Base-by-base conservation (phyloP, 2,888 invertebrate genomes). In the Tetragonula carbonaria region DNA sequence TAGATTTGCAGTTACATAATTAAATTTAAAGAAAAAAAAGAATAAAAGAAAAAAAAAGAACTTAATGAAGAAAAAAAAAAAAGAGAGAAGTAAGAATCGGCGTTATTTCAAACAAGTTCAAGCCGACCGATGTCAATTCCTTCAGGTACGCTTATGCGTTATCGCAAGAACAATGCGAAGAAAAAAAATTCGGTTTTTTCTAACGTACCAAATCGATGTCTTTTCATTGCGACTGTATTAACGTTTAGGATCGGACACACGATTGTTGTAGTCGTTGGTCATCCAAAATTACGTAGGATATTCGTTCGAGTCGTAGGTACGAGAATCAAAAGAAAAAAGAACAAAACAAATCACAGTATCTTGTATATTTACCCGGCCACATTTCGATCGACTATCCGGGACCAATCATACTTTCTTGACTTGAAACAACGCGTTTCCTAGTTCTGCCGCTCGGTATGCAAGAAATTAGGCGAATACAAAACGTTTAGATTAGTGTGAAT, bases 311-410 rank as follows among this genome's bases (percentile, higher is more conserved):
- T 81, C 68, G 75, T 85, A 85, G 74, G 65, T 74, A 76, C 86
- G 78, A 77, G 67, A 85, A 80, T 75, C 59, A 83, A 84, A 83
- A 82, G n/a, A n/a, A 28, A 28, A 57, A 63, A 18, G 18, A 53
- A 57, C 18, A 70, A 65, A 55, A 68, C 45, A 53, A 62, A 23
- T 75, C 81, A 84, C 74, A 80, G 72, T 85, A 83, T 87, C 81
- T 76, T 86, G 88, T 85, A 84, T 81, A 89, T 83, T 87, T 87
- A 90, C 91, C 92, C 91, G 91, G 92, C 91, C 91, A 88, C 86
- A 89, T 83, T 91, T 90, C 85, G 90, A 92, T 87, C 90, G 87
- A 89, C 89, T 87, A 91, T 90, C 92, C 92, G 93, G 93, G 93
- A 93, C 93, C 93, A 93, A 93, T 91, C 88, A 91, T 90, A 90